These are phyloP conservation scores for Oxytorus armatus DNA, from an alignment of 2,888 invertebrate genomes.

Conservation along the genomic window DNA sequence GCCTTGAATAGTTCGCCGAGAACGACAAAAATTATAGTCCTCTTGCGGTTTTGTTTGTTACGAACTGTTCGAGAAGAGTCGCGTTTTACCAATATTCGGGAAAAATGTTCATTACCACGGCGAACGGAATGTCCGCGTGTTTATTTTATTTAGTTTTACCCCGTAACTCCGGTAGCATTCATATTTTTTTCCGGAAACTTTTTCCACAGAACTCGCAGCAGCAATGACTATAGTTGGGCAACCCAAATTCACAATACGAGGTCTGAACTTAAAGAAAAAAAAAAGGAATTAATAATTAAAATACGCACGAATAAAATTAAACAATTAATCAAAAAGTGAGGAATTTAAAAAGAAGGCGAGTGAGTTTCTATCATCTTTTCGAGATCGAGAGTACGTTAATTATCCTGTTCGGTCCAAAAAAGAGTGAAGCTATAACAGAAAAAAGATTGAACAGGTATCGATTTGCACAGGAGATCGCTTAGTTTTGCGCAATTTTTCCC, in stretches of 20 bases:
- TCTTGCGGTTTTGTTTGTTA: constrained; percentile 24
- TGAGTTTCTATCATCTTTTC: too few species aligned
- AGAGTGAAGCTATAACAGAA: too few species aligned
- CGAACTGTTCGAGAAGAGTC: constrained; percentile 3
- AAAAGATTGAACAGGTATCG: too few species aligned
- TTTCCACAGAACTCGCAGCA: constrained; percentile 8
- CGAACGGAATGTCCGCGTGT: constrained; percentile 14
- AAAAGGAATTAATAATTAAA: constrained; percentile 32
- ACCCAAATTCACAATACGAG: constrained; percentile 41
- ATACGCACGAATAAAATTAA: constrained; percentile 23
- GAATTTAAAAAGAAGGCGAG: background rate
- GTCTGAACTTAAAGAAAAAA: constrained; percentile 38
- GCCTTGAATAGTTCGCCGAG: constrained; percentile 33
- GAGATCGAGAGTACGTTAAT: too few species aligned
- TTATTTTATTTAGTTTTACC: background rate
- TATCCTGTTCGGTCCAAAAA: too few species aligned
- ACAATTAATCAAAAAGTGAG: background rate
- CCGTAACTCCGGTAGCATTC: background rate
- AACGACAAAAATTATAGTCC: constrained; percentile 21
- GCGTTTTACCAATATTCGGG: constrained; percentile 1
- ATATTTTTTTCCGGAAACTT: background rate
- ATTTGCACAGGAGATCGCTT: too few species aligned
- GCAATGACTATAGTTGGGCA: constrained; percentile 30
- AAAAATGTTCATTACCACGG: constrained; percentile 38
- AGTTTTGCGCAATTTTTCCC: too few species aligned